Conservation (phyloP, 1,140 invertebrate species). For the Trichonephila clavata region DNA sequence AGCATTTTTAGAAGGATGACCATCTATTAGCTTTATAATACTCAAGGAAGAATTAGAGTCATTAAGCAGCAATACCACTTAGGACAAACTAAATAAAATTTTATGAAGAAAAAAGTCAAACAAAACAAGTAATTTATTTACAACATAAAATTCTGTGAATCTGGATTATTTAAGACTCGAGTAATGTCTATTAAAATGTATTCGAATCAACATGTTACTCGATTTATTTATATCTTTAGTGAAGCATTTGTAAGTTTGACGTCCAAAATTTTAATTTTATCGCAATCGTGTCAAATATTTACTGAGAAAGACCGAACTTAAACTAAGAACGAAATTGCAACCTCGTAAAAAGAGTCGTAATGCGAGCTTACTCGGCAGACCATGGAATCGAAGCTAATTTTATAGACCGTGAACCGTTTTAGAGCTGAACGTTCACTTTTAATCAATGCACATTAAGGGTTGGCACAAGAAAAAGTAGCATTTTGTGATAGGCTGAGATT, state of each 20-base stretch:
- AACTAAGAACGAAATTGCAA: not conserved
- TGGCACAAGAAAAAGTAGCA: no score
- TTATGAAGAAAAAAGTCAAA: no score
- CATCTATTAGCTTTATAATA: no score
- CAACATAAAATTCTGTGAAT: no score
- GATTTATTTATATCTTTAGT: no score
- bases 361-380: not conserved
- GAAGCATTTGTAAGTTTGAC: not conserved
- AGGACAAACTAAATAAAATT: no score
- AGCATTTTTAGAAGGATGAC: no score
- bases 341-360: slow-evolving; percentile 38
- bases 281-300: not conserved
- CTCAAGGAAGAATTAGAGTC: no score
- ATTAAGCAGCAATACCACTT: no score
- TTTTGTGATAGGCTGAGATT: no score
- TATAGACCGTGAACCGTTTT: slow-evolving; percentile 22
- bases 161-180: not conserved
- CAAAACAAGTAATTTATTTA: no score
- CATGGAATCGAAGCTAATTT: not conserved
- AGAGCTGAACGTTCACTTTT: not conserved
- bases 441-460: not conserved
- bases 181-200: no score
- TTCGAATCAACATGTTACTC: not conserved
- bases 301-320: not conserved
- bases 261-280: not conserved